phyloP scores from a whole-genome alignment of 2,888 invertebrate genomes.

The Diaprepes abbreviatus region DNA sequence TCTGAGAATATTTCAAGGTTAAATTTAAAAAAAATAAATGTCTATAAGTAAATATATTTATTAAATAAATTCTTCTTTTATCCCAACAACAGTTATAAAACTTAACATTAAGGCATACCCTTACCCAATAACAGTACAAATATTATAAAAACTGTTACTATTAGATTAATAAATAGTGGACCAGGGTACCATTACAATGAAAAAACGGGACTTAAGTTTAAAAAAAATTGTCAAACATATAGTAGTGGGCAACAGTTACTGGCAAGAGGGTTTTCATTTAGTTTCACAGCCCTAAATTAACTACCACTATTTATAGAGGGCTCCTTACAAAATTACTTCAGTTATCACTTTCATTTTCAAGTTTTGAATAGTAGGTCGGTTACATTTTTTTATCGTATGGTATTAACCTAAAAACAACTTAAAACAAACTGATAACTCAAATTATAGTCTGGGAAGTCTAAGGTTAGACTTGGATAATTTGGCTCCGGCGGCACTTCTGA shows the following conservation, averaged over 20 bases:
- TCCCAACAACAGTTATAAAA: background rate
- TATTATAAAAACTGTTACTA: background rate
- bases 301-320: background rate
- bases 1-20: no score
- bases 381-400: no score
- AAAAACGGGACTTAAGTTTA: background rate
- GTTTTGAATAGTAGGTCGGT: no score
- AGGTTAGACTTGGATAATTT: no score
- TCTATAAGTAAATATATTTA: constrained; percentile 12
- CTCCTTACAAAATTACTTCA: no score
- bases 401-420: no score
- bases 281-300: constrained; percentile 27
- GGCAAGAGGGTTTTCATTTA: constrained; percentile 27
- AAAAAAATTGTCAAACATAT: background rate
- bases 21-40: no score
- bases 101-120: constrained; percentile 8
- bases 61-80: background rate
- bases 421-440: no score
- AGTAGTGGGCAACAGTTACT: constrained; percentile 26
- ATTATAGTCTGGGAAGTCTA: no score
- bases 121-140: constrained; percentile 9
- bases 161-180: background rate
- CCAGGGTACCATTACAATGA: background rate
- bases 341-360: no score
- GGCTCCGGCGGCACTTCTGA: no score